These are phyloP conservation scores for Heliconius hewitsoni DNA, from an alignment of 1,140 invertebrate genomes.

Conservation along the genomic window DNA sequence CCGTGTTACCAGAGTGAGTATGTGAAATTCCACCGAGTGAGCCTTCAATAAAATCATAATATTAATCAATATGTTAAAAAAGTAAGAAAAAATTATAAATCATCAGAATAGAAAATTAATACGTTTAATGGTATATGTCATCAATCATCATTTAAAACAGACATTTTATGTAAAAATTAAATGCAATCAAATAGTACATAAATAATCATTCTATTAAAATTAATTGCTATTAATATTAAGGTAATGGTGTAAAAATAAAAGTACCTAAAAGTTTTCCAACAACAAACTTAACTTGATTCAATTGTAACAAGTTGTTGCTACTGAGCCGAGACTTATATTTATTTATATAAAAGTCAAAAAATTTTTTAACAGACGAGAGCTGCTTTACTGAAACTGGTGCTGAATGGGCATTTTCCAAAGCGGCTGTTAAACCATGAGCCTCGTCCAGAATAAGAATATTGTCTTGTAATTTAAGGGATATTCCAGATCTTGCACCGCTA, in stretches of 20 bases:
- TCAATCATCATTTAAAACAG: too few species aligned
- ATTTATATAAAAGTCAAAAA: conserved; percentile 90
- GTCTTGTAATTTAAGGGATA: conserved; percentile 91
- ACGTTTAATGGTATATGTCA: too few species aligned
- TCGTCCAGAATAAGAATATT: conserved; percentile 97
- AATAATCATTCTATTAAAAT: too few species aligned
- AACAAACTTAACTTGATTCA: conserved; percentile 94
- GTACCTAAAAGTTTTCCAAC: conserved; percentile 87
- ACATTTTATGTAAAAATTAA: too few species aligned
- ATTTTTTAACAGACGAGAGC: conserved; percentile 85
- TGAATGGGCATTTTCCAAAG: conserved; percentile 93
- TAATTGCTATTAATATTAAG: not conserved
- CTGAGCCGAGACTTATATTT: conserved; percentile 90
- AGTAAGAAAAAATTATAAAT: too few species aligned
- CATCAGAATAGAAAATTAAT: too few species aligned
- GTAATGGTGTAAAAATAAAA: not conserved
- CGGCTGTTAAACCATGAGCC: conserved; percentile 97
- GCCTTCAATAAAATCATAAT: too few species aligned
- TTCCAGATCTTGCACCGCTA: conserved; percentile 90
- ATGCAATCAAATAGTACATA: too few species aligned
- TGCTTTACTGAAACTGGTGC: conserved; percentile 86
- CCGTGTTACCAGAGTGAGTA: too few species aligned
- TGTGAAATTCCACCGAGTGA: too few species aligned
- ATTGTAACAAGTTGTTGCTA: conserved; percentile 90
- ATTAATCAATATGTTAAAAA: too few species aligned